Conservation (phyloP, 2,888 invertebrate genomes). For the Phania funesta region DNA sequence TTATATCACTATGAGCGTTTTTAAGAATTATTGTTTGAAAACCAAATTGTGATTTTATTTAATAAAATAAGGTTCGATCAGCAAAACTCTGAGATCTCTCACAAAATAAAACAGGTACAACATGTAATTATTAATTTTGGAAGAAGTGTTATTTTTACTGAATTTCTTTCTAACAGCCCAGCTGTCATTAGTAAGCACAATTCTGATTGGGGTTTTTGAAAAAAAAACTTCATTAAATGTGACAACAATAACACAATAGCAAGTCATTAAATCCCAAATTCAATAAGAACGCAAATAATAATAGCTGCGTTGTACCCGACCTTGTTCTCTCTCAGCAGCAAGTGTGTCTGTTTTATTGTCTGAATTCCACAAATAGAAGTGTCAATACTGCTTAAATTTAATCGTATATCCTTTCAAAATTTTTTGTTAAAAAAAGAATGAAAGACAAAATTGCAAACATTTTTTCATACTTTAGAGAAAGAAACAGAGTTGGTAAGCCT, state of each 20-base stretch:
- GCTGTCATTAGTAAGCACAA: constrained; percentile 31
- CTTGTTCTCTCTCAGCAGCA: background rate
- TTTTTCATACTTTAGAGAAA: background rate
- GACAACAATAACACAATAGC: background rate
- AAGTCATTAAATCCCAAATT: background rate
- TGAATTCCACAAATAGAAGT: constrained; percentile 18
- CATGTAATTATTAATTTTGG: background rate
- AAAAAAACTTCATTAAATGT: background rate
- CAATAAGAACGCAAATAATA: constrained; percentile 3
- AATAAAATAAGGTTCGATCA: too few species aligned
- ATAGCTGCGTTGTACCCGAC: background rate
- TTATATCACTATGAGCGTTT: too few species aligned
- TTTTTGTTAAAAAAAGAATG: background rate
- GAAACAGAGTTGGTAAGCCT: background rate
- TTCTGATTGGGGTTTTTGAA: constrained; percentile 25
- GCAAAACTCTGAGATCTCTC: background rate
- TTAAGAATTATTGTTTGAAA: too few species aligned
- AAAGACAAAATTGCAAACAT: constrained; percentile 4
- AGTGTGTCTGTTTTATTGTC: constrained; percentile 4
- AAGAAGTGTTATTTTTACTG: background rate
- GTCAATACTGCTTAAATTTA: constrained; percentile 40
- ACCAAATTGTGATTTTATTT: too few species aligned
- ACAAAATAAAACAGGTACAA: background rate
- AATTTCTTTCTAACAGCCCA: background rate
- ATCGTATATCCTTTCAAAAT: constrained; percentile 8